Evolutionary conservation across 2,113 vertebrate species (phyloP).

Genomic region (Lota lota): DNA sequence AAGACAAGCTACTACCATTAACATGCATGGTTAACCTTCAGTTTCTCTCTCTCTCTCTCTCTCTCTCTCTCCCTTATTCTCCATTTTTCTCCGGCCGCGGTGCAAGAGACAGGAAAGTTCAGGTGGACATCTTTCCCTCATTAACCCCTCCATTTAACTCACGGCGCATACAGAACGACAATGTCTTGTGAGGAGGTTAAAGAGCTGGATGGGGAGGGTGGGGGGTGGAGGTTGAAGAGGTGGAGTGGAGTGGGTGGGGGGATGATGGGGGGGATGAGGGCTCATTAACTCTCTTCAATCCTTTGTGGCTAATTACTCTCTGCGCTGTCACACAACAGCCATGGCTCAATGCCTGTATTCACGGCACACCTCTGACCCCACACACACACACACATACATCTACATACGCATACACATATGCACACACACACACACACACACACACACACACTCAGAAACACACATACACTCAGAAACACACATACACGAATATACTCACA

Average conservation of each 20-base stretch:
- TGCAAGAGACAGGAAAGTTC: neutral
- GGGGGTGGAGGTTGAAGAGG: neutral
- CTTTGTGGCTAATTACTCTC: constrained; percentile 77
- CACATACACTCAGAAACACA: constrained; percentile 23
- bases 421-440: neutral
- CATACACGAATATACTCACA: neutral
- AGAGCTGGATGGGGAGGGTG: constrained; percentile 15
- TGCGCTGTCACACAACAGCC: constrained; percentile 60
- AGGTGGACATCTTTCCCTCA: constrained; percentile 16
- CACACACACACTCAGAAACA: constrained; percentile 22
- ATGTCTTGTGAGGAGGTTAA: constrained; percentile 37
- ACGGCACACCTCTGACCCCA: constrained; percentile 61
- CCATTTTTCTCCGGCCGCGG: too few relatives aligned
- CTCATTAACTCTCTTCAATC: constrained; percentile 71
- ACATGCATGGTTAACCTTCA: neutral
- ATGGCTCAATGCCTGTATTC: constrained; percentile 66
- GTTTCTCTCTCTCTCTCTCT: constrained; percentile 5
- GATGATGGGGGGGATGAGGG: constrained; percentile 43
- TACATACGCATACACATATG: constrained; percentile 26
- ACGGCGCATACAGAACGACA: neutral
- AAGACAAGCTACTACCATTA: neutral
- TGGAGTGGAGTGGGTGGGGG: constrained; percentile 15
- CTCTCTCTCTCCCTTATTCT: neutral
- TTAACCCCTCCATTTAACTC: constrained; percentile 25
- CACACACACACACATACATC: constrained; percentile 19